A percentile compares a stretch with the other conserved stretches of the same genome.
phyloP scores from a whole-genome alignment of 2,888 invertebrate species.

The Nycteola revayana region DNA sequence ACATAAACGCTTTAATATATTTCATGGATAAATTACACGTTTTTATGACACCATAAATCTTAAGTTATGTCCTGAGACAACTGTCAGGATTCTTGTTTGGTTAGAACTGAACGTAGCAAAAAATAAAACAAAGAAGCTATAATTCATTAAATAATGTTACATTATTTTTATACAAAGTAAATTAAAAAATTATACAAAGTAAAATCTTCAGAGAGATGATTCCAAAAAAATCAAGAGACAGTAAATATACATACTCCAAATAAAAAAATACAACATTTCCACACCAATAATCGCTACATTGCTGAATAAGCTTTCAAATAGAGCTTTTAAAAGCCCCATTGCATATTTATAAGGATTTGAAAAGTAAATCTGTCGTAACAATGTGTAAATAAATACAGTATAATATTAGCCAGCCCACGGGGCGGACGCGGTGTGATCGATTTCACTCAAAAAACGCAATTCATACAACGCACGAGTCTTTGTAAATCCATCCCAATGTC shows the following conservation, averaged over 20 bases:
- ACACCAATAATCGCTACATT: no score
- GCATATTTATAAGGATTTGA: slow-evolving; percentile 19
- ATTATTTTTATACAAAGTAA: no score
- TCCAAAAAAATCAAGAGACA: no score
- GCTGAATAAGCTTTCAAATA: no score
- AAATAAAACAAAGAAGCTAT: no score
- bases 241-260: no score
- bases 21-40: slow-evolving; percentile 11
- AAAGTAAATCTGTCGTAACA: slow-evolving; percentile 40
- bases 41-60: slow-evolving; percentile 24
- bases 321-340: slow-evolving; percentile 21
- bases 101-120: no score
- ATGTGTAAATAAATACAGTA: slow-evolving; percentile 65
- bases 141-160: no score
- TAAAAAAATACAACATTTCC: no score
- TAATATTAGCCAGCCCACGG: slow-evolving; percentile 46
- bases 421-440: slow-evolving; percentile 65
- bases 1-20: slow-evolving; percentile 14
- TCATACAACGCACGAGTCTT: slow-evolving; percentile 69
- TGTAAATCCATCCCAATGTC: slow-evolving; percentile 62
- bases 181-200: no score
- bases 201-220: no score
- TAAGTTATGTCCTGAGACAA: slow-evolving; percentile 16
- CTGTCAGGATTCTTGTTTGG: no score
- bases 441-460: slow-evolving; percentile 76